A percentile compares a stretch with the other conserved stretches of the same genome.
Conservation (phyloP, 1,140 invertebrate species). For the Charaxes varanes region DNA sequence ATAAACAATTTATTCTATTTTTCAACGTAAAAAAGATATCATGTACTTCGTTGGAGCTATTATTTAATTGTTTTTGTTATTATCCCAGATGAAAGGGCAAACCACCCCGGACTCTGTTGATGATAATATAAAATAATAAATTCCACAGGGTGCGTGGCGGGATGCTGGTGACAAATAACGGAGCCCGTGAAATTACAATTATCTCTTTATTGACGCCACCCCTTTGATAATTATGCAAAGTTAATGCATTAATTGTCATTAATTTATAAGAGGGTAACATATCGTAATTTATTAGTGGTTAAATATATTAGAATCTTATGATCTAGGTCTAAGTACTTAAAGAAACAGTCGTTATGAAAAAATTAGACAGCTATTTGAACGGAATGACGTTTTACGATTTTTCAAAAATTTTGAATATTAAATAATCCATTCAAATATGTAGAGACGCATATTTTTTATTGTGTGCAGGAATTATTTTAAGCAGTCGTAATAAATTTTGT, state of each 20-base stretch:
- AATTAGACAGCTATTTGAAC: too few relatives aligned
- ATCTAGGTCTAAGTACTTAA: too few relatives aligned
- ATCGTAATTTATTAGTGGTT: background rate
- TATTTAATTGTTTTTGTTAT: slow-evolving; percentile 53
- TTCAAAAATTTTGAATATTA: too few relatives aligned
- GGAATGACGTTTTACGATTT: too few relatives aligned
- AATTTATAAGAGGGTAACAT: slow-evolving; percentile 2
- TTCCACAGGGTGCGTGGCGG: slow-evolving; percentile 57
- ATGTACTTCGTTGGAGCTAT: slow-evolving; percentile 19
- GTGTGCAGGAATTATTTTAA: too few relatives aligned
- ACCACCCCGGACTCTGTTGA: slow-evolving; percentile 42
- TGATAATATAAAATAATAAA: slow-evolving; percentile 67
- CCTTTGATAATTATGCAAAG: slow-evolving; percentile 64
- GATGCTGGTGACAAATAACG: slow-evolving; percentile 69
- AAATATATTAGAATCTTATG: too few relatives aligned
- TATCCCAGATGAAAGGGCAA: slow-evolving; percentile 51
- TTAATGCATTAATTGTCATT: slow-evolving; percentile 42
- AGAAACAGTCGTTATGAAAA: too few relatives aligned
- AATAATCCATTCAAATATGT: too few relatives aligned
- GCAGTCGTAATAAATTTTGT: too few relatives aligned
- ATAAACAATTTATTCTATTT: too few relatives aligned
- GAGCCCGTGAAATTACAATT: slow-evolving; percentile 68
- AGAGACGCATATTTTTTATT: too few relatives aligned
- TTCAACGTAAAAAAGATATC: slow-evolving; percentile 4
- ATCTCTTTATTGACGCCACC: slow-evolving; percentile 55